Conservation (phyloP, 2,797 vertebrate genomes). For the Melopsittacus undulatus region DNA sequence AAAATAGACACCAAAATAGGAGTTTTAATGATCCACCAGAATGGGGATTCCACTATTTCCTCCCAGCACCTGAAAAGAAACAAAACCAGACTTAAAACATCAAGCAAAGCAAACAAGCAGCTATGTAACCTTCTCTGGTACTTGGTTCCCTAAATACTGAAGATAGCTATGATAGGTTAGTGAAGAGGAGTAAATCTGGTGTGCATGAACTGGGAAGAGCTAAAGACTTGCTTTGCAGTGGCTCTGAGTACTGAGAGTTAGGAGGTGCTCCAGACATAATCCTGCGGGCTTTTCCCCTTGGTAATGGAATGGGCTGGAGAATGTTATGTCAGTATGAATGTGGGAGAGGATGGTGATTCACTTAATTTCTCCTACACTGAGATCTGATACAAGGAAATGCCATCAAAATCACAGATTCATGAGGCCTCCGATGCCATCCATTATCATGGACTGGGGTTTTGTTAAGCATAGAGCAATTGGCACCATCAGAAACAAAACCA, state of each 20-base stretch:
- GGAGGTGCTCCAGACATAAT: neutral
- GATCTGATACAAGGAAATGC: neutral
- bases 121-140: neutral
- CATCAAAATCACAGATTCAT: neutral
- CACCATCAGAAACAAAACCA: neutral
- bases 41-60: constrained; percentile 85
- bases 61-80: constrained; percentile 89
- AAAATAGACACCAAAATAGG: constrained; percentile 93
- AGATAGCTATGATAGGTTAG: neutral
- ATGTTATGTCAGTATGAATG: neutral
- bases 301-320: neutral
- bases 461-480: neutral
- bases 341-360: neutral
- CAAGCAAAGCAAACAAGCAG: neutral
- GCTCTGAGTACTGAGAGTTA: neutral
- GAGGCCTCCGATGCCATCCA: neutral
- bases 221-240: neutral
- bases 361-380: neutral
- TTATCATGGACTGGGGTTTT: neutral
- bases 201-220: neutral
- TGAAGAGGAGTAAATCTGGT: neutral
- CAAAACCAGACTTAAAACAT: constrained; percentile 5
- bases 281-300: neutral
- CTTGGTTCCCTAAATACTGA: neutral
- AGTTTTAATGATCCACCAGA: constrained; percentile 97